phyloP scores from a whole-genome alignment of 2,888 invertebrate species.

The Acronicta psi region DNA sequence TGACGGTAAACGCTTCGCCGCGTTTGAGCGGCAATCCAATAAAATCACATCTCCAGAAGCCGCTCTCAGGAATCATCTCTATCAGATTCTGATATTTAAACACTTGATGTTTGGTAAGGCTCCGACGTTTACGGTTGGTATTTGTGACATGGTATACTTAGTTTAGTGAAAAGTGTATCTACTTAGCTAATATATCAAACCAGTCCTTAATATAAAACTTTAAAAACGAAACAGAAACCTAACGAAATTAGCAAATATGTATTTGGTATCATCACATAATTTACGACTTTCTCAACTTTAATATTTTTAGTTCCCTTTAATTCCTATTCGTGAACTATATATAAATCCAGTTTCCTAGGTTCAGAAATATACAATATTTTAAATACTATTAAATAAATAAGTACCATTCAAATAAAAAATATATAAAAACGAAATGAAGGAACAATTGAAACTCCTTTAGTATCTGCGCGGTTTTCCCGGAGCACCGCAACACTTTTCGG shows the following conservation, averaged over 20 bases:
- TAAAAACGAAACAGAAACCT: too few species aligned
- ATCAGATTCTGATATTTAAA: conserved; percentile 36
- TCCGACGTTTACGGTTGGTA: not conserved
- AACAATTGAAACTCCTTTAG: conserved; percentile 5
- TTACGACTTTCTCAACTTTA: too few species aligned
- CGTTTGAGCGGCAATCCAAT: conserved; percentile 43
- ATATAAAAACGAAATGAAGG: too few species aligned
- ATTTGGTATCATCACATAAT: too few species aligned
- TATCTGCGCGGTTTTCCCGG: conserved; percentile 8
- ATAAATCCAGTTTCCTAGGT: not conserved
- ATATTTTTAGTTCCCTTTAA: too few species aligned
- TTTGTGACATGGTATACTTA: not conserved
- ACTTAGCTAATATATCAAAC: too few species aligned
- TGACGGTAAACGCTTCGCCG: conserved; percentile 38
- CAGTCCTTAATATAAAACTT: too few species aligned
- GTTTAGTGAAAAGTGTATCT: not conserved
- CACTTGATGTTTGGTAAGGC: conserved; percentile 19
- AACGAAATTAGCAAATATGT: too few species aligned
- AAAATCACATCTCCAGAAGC: conserved; percentile 26
- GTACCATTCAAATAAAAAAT: too few species aligned
- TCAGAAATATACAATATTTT: not conserved
- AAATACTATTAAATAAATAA: too few species aligned
- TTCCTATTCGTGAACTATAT: too few species aligned
- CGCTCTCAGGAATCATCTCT: conserved; percentile 29
- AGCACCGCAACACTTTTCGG: conserved; percentile 34